Base-by-base conservation (phyloP, 2,888 invertebrate genomes). In the Drosophila setosimentum region DNA sequence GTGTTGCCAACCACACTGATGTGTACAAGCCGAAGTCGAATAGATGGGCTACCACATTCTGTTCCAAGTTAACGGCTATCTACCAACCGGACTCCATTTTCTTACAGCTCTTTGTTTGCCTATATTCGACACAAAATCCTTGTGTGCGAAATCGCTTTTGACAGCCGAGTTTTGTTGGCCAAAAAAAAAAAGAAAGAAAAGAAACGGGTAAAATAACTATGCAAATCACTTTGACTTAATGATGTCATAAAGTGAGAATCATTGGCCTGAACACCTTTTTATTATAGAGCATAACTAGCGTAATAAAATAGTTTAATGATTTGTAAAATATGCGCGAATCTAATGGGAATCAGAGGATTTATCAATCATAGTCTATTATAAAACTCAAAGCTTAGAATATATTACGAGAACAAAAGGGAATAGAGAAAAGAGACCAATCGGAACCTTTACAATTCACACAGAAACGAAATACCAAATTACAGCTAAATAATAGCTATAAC, bases 81-180 rank as follows among this genome's bases (percentile, higher is more conserved):
- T 13, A 8, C 29, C 29, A 29, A 37, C 55, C 55, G 55, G 37
- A 37, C 37, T 50, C 48, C 65, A 61, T 49, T 48, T 70, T 32
- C 53, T 29, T 35, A 8, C 27, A 40, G 18, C 60, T 64, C 76
- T 55, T 61, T 72, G 72, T 65, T 73, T 68, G 77, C 64, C 73
- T 4, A 54, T 68, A 73, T 64, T 37, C 61, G 53, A 51, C 58
- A 42, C 64, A 68, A 61, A 67, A 76, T 70, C 54, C 60, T 58
- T 61, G 18, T 68, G 49, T 68, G 42, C 37, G 21, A 65, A 65
- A 60, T 48, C 68, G 40, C 48, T 62, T 68, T 48, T 48, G 32
- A 73, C 40, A 42, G 42, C 35, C 37, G 33, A 53, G 24, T 21
- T 58, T 49, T n/a, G 18, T 27, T 13, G 3, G 13, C 45, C 21